phyloP scores from a whole-genome alignment of 2,113 vertebrate genomes.

The Trematocara stigmaticum region DNA sequence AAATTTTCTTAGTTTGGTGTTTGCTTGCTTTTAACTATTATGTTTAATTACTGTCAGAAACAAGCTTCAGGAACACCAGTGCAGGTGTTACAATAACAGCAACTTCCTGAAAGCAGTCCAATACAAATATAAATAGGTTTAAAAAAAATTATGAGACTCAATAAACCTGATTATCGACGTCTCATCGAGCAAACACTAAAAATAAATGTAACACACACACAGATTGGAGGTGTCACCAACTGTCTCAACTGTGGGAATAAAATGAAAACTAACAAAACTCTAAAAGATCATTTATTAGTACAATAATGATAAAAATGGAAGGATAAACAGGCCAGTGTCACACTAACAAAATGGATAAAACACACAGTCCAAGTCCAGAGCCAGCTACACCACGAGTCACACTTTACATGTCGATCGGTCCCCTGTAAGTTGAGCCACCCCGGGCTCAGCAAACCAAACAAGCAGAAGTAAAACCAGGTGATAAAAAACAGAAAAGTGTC shows the following conservation, averaged over 20 bases:
- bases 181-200: not conserved
- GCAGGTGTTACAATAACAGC: not conserved
- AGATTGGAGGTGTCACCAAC: not conserved
- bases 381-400: not conserved
- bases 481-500: not conserved
- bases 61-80: not conserved
- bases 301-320: accelerated
- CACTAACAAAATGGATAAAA: not conserved
- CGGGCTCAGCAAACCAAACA: accelerated
- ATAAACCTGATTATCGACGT: accelerated
- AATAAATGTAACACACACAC: not conserved
- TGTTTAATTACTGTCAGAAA: accelerated
- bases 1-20: not conserved
- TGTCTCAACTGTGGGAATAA: not conserved
- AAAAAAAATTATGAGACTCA: not conserved
- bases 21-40: not conserved
- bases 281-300: not conserved
- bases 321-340: not conserved
- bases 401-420: accelerated
- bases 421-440: accelerated
- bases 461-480: not conserved
- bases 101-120: not conserved
- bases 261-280: not conserved
- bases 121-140: not conserved
- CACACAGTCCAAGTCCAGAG: accelerated